phyloP scores from a whole-genome alignment of 2,888 invertebrate species.

The Pollenia amentaria region DNA sequence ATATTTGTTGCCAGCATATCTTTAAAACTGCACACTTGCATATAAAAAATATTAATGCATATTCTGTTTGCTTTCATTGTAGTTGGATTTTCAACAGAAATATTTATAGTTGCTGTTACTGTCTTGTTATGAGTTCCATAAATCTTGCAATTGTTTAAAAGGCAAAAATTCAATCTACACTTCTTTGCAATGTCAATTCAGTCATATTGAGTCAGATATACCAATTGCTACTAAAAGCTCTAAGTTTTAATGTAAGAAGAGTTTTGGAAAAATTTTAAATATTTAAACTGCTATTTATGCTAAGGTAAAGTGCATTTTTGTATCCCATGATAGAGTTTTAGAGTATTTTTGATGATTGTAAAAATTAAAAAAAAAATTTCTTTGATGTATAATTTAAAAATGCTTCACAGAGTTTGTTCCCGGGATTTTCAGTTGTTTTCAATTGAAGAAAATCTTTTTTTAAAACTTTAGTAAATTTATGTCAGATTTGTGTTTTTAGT shows the following conservation, averaged over 20 bases:
- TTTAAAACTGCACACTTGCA: constrained; percentile 5
- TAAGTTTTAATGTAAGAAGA: background rate
- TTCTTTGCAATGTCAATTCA: background rate
- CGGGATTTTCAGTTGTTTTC: no score
- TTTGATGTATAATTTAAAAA: no score
- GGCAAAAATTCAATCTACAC: background rate
- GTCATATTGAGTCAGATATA: constrained; percentile 20
- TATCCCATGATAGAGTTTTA: no score
- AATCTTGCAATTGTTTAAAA: constrained; percentile 2
- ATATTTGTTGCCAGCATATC: constrained; percentile 27
- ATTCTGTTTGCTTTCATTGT: background rate
- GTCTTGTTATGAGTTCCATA: background rate
- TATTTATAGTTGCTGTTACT: constrained; percentile 2
- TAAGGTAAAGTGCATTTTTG: no score
- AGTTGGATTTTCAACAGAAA: background rate
- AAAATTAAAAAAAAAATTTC: no score
- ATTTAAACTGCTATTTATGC: no score
- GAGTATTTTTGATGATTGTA: no score
- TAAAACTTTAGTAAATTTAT: no score
- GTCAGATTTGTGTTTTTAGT: no score
- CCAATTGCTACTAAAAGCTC: background rate
- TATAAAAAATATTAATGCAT: background rate
- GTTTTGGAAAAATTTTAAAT: no score
- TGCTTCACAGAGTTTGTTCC: no score
- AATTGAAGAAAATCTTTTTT: no score